A percentile compares a stretch with the other conserved stretches of the same genome.
Evolutionary conservation across 2,888 invertebrate genomes (phyloP).

Genomic region (Adelphocoris suturalis): DNA sequence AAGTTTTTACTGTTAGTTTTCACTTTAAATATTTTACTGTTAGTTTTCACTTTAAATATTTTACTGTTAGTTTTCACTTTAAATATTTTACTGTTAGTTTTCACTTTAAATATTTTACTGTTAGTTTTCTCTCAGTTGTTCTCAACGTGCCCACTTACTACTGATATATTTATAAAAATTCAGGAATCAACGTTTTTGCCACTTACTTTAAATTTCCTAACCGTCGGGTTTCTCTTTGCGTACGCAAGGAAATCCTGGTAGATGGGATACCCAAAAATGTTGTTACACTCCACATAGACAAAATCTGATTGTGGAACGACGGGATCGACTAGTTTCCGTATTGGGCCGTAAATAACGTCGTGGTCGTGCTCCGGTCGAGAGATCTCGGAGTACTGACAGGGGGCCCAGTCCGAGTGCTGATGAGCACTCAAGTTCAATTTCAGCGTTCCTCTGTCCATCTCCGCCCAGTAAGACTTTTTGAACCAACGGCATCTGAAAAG

Average conservation of each 20-base stretch:
- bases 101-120: too few relatives aligned
- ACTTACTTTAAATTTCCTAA: slow-evolving; percentile 74
- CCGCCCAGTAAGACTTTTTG: not conserved
- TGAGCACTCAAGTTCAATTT: not conserved
- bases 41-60: too few relatives aligned
- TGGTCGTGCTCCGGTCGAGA: not conserved
- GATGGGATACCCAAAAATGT: slow-evolving; percentile 73
- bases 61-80: too few relatives aligned
- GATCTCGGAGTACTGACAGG: slow-evolving; percentile 46
- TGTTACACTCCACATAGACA: slow-evolving; percentile 75
- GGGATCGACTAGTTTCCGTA: not conserved
- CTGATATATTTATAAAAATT: too few relatives aligned
- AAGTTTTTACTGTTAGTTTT: too few relatives aligned
- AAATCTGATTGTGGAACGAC: slow-evolving; percentile 74
- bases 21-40: too few relatives aligned
- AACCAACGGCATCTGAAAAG: not conserved
- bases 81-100: too few relatives aligned
- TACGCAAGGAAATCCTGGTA: slow-evolving; percentile 76
- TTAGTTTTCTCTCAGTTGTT: too few relatives aligned
- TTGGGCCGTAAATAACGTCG: slow-evolving; percentile 6
- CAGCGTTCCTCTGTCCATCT: not conserved
- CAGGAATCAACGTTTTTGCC: not conserved
- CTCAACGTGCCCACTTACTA: too few relatives aligned
- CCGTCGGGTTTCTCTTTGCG: slow-evolving; percentile 72
- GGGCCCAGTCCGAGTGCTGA: not conserved